Evolutionary conservation across 2,888 invertebrate species (phyloP).

Genomic region (Branchipolynoe longqiensis): DNA sequence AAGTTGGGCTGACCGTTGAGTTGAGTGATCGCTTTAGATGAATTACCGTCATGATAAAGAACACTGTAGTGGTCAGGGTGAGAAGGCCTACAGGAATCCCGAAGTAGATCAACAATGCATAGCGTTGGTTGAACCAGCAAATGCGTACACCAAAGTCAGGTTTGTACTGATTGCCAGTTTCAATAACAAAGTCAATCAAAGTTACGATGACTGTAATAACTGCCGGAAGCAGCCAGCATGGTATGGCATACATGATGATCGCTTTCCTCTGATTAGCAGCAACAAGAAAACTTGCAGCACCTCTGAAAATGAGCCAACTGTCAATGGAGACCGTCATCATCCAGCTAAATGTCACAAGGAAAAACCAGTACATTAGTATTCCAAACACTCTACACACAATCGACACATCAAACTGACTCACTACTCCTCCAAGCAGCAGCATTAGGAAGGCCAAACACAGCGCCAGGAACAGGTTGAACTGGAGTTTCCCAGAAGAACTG

Average conservation of each 20-base stretch:
- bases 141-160: constrained; percentile 13
- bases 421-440: constrained; percentile 20
- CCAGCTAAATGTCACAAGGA: constrained; percentile 18
- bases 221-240: background rate
- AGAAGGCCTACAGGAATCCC: constrained; percentile 6
- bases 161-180: background rate
- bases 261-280: background rate
- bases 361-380: constrained; percentile 20
- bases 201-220: background rate
- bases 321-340: constrained; percentile 25
- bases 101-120: constrained; percentile 35
- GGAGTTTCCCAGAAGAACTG: constrained; percentile 30
- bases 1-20: background rate
- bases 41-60: constrained; percentile 21
- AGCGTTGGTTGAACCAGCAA: constrained; percentile 39
- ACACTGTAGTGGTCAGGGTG: background rate
- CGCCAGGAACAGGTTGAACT: background rate
- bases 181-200: background rate
- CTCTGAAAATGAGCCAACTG: constrained; percentile 24
- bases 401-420: background rate
- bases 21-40: background rate
- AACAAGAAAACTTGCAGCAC: background rate
- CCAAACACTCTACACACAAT: constrained; percentile 11
- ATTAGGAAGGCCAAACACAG: constrained; percentile 6
- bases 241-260: background rate